phyloP scores from a whole-genome alignment of 1,140 invertebrate species.

The Melipona quadrifasciata region DNA sequence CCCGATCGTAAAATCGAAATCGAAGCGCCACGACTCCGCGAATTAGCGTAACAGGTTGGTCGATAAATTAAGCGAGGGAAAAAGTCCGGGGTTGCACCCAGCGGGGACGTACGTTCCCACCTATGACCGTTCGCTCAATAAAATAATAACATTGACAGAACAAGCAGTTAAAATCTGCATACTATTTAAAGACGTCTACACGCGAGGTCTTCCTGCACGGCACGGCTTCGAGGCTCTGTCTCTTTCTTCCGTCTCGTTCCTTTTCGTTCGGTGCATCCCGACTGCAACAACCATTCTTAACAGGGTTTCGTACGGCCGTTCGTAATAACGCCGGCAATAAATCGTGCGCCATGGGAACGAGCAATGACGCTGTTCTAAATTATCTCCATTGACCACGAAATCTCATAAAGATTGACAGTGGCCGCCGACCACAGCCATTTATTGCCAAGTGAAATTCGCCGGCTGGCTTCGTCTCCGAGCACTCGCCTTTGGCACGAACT shows the following conservation, averaged over 20 bases:
- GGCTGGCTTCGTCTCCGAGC: constrained; percentile 58
- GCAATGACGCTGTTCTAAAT: constrained; percentile 68
- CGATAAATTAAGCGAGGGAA: constrained; percentile 23
- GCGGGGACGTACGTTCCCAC: not conserved
- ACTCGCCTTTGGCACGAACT: constrained; percentile 10
- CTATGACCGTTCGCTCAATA: constrained; percentile 30
- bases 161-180: constrained; percentile 51
- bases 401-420: constrained; percentile 79
- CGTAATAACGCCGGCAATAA: constrained; percentile 61
- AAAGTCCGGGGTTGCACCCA: not conserved
- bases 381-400: constrained; percentile 73
- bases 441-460: constrained; percentile 75
- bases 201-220: constrained; percentile 17
- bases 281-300: constrained; percentile 48
- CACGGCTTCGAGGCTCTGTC: not conserved
- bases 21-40: not conserved
- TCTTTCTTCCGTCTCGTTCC: not conserved
- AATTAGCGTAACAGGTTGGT: constrained; percentile 1
- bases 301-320: constrained; percentile 41
- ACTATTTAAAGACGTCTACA: constrained; percentile 38
- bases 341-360: constrained; percentile 61
- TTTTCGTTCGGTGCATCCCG: constrained; percentile 13
- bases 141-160: constrained; percentile 54
- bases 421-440: constrained; percentile 72
- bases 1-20: not conserved